Conservation (phyloP, 2,113 vertebrate genomes). For the Synchiropus splendidus region DNA sequence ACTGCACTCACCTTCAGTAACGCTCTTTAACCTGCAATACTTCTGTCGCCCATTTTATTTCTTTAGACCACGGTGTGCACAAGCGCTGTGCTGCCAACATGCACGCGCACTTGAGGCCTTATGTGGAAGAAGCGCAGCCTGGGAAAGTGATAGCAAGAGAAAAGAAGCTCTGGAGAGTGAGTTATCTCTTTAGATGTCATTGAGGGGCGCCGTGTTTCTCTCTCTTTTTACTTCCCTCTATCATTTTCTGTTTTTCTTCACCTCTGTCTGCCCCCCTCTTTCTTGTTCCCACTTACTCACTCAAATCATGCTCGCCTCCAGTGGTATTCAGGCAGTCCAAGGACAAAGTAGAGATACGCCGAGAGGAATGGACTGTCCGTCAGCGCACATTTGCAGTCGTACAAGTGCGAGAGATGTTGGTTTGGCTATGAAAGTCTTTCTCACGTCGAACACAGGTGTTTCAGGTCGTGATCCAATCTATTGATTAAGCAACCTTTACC, state of each 20-base stretch:
- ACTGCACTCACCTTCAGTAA: constrained; percentile 30
- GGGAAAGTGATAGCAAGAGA: constrained; percentile 62
- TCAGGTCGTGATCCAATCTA: too few relatives aligned
- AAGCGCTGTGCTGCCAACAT: neutral
- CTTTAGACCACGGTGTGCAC: constrained; percentile 3
- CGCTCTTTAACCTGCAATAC: constrained; percentile 26
- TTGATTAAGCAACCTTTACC: constrained; percentile 20
- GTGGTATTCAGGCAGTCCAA: constrained; percentile 67
- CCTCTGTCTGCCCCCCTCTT: constrained; percentile 36
- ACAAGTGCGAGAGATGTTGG: too few relatives aligned
- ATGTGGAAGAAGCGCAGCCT: constrained; percentile 48
- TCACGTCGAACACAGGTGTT: neutral
- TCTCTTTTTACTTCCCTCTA: constrained; percentile 46
- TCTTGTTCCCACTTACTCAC: constrained; percentile 56
- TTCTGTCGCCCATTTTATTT: constrained; percentile 42
- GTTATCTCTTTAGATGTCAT: constrained; percentile 65
- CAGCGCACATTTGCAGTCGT: constrained; percentile 53
- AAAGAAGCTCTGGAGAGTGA: constrained; percentile 60
- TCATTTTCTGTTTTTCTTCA: constrained; percentile 44
- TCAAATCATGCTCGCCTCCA: constrained; percentile 61
- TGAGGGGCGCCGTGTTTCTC: constrained; percentile 56
- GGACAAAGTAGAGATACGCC: constrained; percentile 66
- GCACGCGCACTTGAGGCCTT: constrained; percentile 34
- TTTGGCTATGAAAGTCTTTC: constrained; percentile 49
- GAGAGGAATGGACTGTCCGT: constrained; percentile 58